Conservation (phyloP, 2,113 vertebrate species). For the Macroglossus sobrinus region DNA sequence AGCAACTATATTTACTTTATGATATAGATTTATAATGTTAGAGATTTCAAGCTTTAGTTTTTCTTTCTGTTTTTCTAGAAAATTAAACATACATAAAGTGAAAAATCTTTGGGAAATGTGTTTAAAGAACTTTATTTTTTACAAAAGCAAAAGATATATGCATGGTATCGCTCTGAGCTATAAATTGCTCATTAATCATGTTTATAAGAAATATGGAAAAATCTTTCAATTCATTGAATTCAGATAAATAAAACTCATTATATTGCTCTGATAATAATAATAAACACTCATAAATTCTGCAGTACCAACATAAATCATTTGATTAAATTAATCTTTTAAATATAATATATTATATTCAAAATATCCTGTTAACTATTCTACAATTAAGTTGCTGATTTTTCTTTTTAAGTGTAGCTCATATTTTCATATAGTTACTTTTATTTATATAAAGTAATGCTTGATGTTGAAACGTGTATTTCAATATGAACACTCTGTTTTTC, state of each 20-base stretch:
- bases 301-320: neutral
- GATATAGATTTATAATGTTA: neutral
- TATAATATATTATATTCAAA: slow-evolving; percentile 6
- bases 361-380: neutral
- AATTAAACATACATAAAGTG: neutral
- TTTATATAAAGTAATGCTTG: slow-evolving; percentile 34
- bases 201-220: neutral
- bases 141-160: neutral
- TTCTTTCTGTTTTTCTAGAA: neutral
- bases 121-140: neutral
- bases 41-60: neutral
- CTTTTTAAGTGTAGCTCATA: neutral
- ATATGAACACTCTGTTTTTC: neutral
- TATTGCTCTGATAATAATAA: slow-evolving; percentile 40
- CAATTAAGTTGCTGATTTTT: neutral
- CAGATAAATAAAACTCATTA: neutral
- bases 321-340: slow-evolving; percentile 30
- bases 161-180: neutral
- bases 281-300: slow-evolving; percentile 6
- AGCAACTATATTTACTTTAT: neutral
- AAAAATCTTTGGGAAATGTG: neutral
- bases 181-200: slow-evolving; percentile 30
- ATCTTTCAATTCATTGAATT: neutral
- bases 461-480: neutral
- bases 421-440: neutral